Evolutionary conservation across 2,888 invertebrate genomes (phyloP).

Genomic region (Sinhomidia bicolor): DNA sequence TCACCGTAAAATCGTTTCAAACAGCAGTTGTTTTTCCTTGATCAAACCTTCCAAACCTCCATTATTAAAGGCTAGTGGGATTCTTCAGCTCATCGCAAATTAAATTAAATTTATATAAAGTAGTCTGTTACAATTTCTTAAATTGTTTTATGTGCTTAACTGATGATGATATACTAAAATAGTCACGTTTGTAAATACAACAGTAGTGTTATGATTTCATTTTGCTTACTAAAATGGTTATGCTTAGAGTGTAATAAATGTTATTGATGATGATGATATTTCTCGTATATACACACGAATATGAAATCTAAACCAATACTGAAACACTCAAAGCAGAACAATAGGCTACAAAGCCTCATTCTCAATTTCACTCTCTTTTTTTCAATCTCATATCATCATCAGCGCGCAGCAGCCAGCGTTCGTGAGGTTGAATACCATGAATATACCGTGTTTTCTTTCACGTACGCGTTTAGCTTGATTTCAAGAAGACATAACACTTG

Average conservation of each 20-base stretch:
- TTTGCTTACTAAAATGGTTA: conserved; percentile 1
- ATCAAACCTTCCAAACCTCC: neutral
- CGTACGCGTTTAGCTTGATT: neutral
- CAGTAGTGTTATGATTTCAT: neutral
- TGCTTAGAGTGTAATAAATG: conserved; percentile 10
- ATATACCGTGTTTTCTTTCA: conserved; percentile 26
- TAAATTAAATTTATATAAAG: conserved; percentile 36
- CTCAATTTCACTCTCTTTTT: conserved; percentile 39
- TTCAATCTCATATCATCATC: neutral
- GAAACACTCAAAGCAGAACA: neutral
- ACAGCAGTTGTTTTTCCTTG: neutral
- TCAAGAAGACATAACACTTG: conserved; percentile 23
- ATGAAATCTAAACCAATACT: conserved; percentile 4
- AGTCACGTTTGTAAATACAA: neutral
- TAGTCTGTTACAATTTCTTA: conserved; percentile 29
- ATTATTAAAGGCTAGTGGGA: no score
- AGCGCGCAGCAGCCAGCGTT: neutral
- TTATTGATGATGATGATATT: neutral
- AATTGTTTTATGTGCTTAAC: conserved; percentile 6
- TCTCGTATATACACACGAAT: neutral
- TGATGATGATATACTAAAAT: neutral
- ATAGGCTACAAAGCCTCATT: conserved; percentile 29
- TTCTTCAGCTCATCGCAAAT: neutral
- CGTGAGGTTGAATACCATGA: conserved; percentile 45
- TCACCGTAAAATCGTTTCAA: neutral